Evolutionary conservation across 2,888 invertebrate species (phyloP).

Genomic region (Acrobasis suavella): DNA sequence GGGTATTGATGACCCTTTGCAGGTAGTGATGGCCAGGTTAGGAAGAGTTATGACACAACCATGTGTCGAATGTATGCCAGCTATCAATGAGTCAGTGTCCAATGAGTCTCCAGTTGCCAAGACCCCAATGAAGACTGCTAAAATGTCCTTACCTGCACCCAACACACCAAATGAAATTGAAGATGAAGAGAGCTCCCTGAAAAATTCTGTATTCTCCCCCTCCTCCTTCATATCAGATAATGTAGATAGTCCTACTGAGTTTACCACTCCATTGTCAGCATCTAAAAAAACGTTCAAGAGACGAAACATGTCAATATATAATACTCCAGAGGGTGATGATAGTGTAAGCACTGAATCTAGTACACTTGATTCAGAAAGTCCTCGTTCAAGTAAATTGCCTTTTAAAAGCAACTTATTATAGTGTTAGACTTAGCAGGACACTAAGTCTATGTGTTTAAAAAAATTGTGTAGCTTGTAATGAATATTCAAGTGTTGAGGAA

Average conservation of each 20-base stretch:
- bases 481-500: no score
- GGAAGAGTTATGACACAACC: slow-evolving; percentile 67
- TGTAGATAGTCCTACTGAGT: slow-evolving; percentile 47
- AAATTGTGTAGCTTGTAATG: no score
- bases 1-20: slow-evolving; percentile 91
- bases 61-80: slow-evolving; percentile 29
- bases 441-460: background rate
- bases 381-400: slow-evolving; percentile 51
- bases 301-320: slow-evolving; percentile 70
- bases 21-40: slow-evolving; percentile 80
- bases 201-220: slow-evolving; percentile 38
- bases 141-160: slow-evolving; percentile 66
- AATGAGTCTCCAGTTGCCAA: slow-evolving; percentile 28
- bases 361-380: slow-evolving; percentile 48
- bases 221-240: slow-evolving; percentile 46
- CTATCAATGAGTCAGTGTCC: slow-evolving; percentile 25
- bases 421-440: slow-evolving; percentile 8
- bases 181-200: slow-evolving; percentile 41
- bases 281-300: slow-evolving; percentile 70
- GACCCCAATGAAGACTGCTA: slow-evolving; percentile 58
- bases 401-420: slow-evolving; percentile 35
- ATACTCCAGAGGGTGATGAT: slow-evolving; percentile 55
- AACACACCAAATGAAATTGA: slow-evolving; percentile 57
- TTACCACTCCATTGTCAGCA: slow-evolving; percentile 52
- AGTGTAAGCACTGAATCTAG: slow-evolving; percentile 48